These are phyloP conservation scores for Graphium colonna DNA, from an alignment of 2,888 invertebrate species.

Conservation along the genomic window DNA sequence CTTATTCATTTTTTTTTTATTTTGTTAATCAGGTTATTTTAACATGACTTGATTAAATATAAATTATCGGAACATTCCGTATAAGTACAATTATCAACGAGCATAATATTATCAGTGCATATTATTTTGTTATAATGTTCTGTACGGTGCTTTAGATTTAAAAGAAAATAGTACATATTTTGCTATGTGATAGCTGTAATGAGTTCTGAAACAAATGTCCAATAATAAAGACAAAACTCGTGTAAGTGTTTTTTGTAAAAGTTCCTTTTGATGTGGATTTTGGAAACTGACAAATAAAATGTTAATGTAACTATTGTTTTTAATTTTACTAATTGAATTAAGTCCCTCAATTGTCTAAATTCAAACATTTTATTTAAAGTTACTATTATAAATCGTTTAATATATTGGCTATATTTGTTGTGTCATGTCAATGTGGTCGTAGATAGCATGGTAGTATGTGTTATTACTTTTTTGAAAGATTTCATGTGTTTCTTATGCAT, in stretches of 20 bases:
- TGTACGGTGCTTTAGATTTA: slow-evolving; percentile 10
- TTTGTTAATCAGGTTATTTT: no score
- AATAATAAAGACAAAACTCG: background rate
- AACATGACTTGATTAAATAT: background rate
- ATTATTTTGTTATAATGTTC: slow-evolving; percentile 1
- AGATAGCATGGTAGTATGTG: no score
- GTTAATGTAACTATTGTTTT: background rate
- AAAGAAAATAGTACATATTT: slow-evolving; percentile 12
- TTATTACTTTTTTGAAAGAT: no score
- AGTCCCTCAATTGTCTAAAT: no score
- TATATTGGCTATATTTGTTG: no score
- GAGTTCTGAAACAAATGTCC: background rate
- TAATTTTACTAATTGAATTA: no score
- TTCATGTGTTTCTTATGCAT: no score
- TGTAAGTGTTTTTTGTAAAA: slow-evolving; percentile 1
- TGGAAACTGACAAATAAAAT: slow-evolving; percentile 9
- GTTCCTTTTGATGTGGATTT: slow-evolving; percentile 2
- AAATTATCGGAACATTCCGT: slow-evolving; percentile 14
- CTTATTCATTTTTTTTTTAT: no score
- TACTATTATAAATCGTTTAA: no score
- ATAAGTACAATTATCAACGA: slow-evolving; percentile 12
- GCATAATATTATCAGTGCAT: slow-evolving; percentile 18
- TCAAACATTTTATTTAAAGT: no score
- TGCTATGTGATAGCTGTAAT: slow-evolving; percentile 8
- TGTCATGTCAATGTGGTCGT: no score